Percentiles rank a stretch among this genome's conserved stretches.
Evolutionary conservation across 2,888 invertebrate genomes (phyloP).

Genomic region (Horisme vitalbata): DNA sequence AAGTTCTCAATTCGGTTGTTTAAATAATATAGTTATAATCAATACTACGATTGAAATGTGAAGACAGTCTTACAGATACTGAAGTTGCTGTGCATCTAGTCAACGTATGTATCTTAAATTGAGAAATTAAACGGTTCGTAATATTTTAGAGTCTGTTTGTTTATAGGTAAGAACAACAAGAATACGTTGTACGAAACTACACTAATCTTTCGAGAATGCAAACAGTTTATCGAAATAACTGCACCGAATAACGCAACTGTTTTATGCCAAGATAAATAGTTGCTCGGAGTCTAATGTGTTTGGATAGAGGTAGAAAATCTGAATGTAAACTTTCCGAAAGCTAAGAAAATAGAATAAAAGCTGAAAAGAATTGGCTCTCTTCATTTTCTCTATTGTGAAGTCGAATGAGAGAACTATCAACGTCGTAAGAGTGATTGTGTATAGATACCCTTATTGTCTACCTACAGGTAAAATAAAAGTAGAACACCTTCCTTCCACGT

Average conservation of each 20-base stretch:
- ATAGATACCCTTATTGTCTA: slow-evolving; percentile 77
- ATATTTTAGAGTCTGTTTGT: slow-evolving; percentile 31
- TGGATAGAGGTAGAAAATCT: slow-evolving; percentile 60
- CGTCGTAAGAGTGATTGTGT: slow-evolving; percentile 72
- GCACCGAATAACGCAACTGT: slow-evolving; percentile 56
- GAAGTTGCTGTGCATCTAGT: slow-evolving; percentile 9
- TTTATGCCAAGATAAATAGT: slow-evolving; percentile 72
- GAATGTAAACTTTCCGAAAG: slow-evolving; percentile 73
- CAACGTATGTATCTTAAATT: slow-evolving; percentile 21
- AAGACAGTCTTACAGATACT: too few species aligned
- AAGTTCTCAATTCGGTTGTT: too few species aligned
- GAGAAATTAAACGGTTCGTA: slow-evolving; percentile 16
- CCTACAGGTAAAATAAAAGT: slow-evolving; percentile 72
- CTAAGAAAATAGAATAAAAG: slow-evolving; percentile 72
- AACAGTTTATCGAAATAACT: slow-evolving; percentile 65
- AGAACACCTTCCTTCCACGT: slow-evolving; percentile 66
- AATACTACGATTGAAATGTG: too few species aligned
- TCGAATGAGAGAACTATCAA: slow-evolving; percentile 78
- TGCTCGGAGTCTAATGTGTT: slow-evolving; percentile 68
- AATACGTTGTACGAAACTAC: slow-evolving; percentile 39
- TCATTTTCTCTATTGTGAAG: slow-evolving; percentile 80
- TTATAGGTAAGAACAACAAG: slow-evolving; percentile 44
- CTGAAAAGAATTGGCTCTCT: slow-evolving; percentile 75
- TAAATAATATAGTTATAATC: too few species aligned
- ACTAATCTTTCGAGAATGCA: slow-evolving; percentile 52